Conservation (phyloP, 2,113 vertebrate genomes). For the Nycticryphes semicollaris region DNA sequence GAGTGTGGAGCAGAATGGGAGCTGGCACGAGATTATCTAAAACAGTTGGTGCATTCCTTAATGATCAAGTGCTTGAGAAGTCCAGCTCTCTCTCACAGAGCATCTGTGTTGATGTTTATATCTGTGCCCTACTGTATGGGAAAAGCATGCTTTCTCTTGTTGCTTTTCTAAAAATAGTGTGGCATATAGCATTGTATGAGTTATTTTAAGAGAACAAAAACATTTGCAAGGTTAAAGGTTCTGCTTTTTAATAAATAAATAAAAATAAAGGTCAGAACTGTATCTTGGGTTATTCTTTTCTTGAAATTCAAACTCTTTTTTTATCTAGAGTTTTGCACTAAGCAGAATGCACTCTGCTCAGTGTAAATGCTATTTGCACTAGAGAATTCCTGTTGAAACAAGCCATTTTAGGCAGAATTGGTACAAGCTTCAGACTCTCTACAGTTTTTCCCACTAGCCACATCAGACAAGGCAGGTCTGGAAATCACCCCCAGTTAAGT, state of each 20-base stretch:
- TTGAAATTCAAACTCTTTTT: slow-evolving; percentile 44
- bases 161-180: slow-evolving; percentile 80
- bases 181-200: slow-evolving; percentile 79
- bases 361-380: not conserved
- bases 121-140: slow-evolving; percentile 81
- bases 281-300: slow-evolving; percentile 49
- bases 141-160: slow-evolving; percentile 81
- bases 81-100: slow-evolving; percentile 79
- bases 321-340: slow-evolving; percentile 40
- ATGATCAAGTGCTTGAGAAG: slow-evolving; percentile 94
- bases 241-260: slow-evolving; percentile 73
- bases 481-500: slow-evolving; percentile 69
- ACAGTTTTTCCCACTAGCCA: slow-evolving; percentile 60
- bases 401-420: slow-evolving; percentile 57
- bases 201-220: slow-evolving; percentile 83
- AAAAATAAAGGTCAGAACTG: slow-evolving; percentile 68
- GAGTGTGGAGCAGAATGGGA: slow-evolving; percentile 91
- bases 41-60: slow-evolving; percentile 99
- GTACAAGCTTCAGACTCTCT: slow-evolving; percentile 39
- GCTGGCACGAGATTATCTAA: slow-evolving; percentile 96
- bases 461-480: slow-evolving; percentile 63
- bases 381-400: slow-evolving; percentile 42
- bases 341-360: not conserved
- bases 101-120: slow-evolving; percentile 92
- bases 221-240: slow-evolving; percentile 80